Conservation (phyloP, 2,888 invertebrate genomes). For the Dasypolia templi region DNA sequence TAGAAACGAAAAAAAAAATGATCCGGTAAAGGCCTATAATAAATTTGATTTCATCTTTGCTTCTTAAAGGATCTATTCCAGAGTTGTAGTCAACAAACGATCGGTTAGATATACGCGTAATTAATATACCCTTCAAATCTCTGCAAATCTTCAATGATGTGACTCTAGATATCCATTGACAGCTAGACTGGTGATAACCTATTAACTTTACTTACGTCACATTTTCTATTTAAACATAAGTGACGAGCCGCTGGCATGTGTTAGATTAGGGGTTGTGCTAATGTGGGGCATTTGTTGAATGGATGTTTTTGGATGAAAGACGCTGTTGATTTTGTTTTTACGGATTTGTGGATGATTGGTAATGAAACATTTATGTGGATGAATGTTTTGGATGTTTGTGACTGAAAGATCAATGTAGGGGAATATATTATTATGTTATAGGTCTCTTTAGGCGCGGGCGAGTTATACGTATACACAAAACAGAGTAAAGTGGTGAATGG, state of each 20-base stretch:
- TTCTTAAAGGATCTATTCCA: no score
- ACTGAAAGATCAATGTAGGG: no score
- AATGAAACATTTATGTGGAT: not conserved
- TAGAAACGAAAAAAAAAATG: no score
- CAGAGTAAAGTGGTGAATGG: no score
- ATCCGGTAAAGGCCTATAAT: no score
- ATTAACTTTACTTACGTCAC: slow-evolving; percentile 1
- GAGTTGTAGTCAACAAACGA: no score
- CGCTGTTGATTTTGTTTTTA: not conserved
- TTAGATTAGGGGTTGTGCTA: slow-evolving; percentile 15
- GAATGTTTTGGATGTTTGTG: not conserved
- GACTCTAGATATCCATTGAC: slow-evolving; percentile 28
- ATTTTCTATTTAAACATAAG: slow-evolving; percentile 27
- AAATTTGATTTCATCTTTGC: no score
- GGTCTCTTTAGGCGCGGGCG: no score
- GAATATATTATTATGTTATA: no score
- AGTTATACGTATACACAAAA: no score
- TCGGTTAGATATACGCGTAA: not conserved
- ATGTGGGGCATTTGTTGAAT: not conserved
- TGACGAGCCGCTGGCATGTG: slow-evolving; percentile 28
- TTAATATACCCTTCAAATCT: slow-evolving; percentile 7
- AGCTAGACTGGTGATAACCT: slow-evolving; percentile 35
- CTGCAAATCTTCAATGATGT: slow-evolving; percentile 17
- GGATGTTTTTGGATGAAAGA: not conserved
- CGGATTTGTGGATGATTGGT: not conserved